Percentiles rank a stretch among this genome's conserved stretches.
These are phyloP conservation scores for Erebia epiphron DNA, from an alignment of 2,888 invertebrate genomes.

Conservation along the genomic window DNA sequence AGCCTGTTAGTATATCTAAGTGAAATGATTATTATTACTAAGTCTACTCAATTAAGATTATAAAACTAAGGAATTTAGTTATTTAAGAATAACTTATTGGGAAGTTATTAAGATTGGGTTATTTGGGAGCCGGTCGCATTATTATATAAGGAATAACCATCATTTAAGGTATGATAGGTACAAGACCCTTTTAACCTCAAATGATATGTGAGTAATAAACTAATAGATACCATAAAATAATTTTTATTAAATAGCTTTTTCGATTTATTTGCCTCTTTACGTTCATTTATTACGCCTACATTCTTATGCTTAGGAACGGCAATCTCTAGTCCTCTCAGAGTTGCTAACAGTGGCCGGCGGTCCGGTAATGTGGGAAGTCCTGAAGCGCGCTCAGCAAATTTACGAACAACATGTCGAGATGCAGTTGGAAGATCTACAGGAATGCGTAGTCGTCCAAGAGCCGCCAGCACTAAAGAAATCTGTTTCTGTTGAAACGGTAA, in stretches of 20 bases:
- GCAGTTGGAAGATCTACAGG: constrained; percentile 54
- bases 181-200: too few relatives aligned
- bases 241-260: not conserved
- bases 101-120: too few relatives aligned
- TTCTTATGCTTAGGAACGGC: constrained; percentile 54
- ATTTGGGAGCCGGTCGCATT: not conserved
- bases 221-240: too few relatives aligned
- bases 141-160: too few relatives aligned
- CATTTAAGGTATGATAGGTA: too few relatives aligned
- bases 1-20: constrained; percentile 52
- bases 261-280: not conserved
- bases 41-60: not conserved
- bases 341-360: constrained; percentile 66
- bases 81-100: too few relatives aligned
- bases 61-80: not conserved
- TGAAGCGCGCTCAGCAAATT: constrained; percentile 52
- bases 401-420: constrained; percentile 57
- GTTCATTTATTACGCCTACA: not conserved
- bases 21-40: not conserved
- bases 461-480: constrained; percentile 39
- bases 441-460: constrained; percentile 55
- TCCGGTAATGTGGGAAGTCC: constrained; percentile 65
- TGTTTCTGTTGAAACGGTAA: constrained; percentile 32
- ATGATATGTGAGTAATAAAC: too few relatives aligned
- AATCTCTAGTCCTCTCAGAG: constrained; percentile 64